These are phyloP conservation scores for Beris morrisii DNA, from an alignment of 2,888 invertebrate genomes.

Conservation along the genomic window DNA sequence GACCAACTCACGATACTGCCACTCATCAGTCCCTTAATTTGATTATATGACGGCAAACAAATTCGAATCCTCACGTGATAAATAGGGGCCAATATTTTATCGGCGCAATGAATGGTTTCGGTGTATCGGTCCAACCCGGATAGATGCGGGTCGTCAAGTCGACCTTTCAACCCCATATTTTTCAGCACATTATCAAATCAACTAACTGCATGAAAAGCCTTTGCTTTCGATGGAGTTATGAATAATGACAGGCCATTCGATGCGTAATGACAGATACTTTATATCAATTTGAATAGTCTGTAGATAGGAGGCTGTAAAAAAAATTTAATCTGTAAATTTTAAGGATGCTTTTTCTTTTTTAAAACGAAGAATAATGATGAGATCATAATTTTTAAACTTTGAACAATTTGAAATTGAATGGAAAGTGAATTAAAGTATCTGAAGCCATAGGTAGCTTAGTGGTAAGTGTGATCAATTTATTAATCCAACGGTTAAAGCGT, in stretches of 20 bases:
- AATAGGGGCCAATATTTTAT: conserved; percentile 29
- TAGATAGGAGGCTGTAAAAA: no score
- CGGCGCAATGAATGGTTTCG: conserved; percentile 25
- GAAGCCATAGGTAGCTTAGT: no score
- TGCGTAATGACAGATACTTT: conserved; percentile 32
- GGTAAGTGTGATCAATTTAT: no score
- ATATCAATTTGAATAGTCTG: conserved; percentile 26
- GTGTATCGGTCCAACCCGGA: conserved; percentile 19
- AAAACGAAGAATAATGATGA: no score
- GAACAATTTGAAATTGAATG: no score
- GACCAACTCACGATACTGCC: neutral
- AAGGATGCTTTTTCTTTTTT: no score
- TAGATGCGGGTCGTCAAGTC: conserved; percentile 29
- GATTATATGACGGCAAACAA: conserved; percentile 32
- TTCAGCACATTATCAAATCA: conserved; percentile 26
- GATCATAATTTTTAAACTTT: no score
- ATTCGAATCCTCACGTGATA: conserved; percentile 27
- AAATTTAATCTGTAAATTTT: no score
- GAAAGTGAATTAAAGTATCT: no score
- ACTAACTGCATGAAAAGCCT: conserved; percentile 12
- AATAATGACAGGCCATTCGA: conserved; percentile 26
- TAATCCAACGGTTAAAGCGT: no score
- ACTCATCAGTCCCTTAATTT: conserved; percentile 28
- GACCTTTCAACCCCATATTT: conserved; percentile 30
- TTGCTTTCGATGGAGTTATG: conserved; percentile 3